Evolutionary conservation across 2,888 invertebrate genomes (phyloP).

Genomic region (Melanostoma mellinum): DNA sequence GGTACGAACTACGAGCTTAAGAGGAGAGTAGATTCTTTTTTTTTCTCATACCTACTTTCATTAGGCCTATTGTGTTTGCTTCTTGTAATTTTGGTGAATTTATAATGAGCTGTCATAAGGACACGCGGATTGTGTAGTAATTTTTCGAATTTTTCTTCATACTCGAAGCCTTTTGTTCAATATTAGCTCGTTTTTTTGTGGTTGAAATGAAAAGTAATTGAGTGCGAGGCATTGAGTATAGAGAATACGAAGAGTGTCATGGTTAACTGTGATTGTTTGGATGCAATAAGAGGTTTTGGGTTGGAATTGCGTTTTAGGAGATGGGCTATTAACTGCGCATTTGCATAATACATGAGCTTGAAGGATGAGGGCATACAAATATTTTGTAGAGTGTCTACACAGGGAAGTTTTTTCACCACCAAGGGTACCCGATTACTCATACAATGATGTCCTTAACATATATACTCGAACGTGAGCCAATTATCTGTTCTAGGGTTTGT

Average conservation of each 20-base stretch:
- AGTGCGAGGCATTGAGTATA: slow-evolving; percentile 24
- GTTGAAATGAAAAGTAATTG: slow-evolving; percentile 29
- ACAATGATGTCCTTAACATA: no score
- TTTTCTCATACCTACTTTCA: slow-evolving; percentile 44
- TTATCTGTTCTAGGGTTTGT: no score
- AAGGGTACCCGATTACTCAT: no score
- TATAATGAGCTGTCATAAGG: slow-evolving; percentile 72
- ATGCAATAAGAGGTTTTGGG: slow-evolving; percentile 34
- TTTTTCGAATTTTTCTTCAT: slow-evolving; percentile 17
- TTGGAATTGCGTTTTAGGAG: slow-evolving; percentile 41
- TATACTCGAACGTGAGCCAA: no score
- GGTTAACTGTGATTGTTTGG: slow-evolving; percentile 27
- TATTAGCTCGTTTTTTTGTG: slow-evolving; percentile 38
- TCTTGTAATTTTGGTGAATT: slow-evolving; percentile 69
- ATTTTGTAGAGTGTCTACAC: no score
- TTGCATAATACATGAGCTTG: slow-evolving; percentile 31
- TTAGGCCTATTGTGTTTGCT: slow-evolving; percentile 61
- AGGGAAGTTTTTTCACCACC: no score
- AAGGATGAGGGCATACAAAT: not conserved
- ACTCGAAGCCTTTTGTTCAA: slow-evolving; percentile 44
- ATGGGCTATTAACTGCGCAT: slow-evolving; percentile 40
- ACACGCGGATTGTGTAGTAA: slow-evolving; percentile 40
- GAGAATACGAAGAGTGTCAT: slow-evolving; percentile 22
- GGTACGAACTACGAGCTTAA: slow-evolving; percentile 1
- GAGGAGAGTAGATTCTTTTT: no score